Base-by-base conservation (phyloP, 1,140 invertebrate genomes). In the Hyphantria cunea region DNA sequence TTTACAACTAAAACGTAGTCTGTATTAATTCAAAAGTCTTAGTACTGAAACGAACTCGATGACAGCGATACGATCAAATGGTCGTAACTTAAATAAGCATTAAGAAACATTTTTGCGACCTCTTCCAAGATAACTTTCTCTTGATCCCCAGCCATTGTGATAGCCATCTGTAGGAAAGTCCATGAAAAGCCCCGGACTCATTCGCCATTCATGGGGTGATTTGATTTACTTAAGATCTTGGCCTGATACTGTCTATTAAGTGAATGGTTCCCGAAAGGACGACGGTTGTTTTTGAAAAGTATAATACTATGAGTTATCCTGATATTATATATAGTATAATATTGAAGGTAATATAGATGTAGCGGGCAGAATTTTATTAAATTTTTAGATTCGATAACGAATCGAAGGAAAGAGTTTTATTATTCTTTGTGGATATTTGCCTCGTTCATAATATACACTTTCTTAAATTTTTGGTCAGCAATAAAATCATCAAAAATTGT, bases 161-260 rank as follows among this genome's bases (percentile, higher is more conserved):
- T 85, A 86, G 80, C 72, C 80, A 89, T 89, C 86, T 78, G 82
- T 68, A 68, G 78, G 81, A 85, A 84, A 82, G 65, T 82, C 82
- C 41, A 75, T 85, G 81, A 88, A 89, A 87, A 85, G 84, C 82
- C 80, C 80, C 63, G 76, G 77, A 78, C 80, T 87, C 86, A 86
- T 87, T 85, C 84, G 52, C 84, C 80, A 88, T 90, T 90, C 85
- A 90, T 88, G 83, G 85, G 84, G 82, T 74, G 84, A 90, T 90
- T 88, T 90, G 87, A 90, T 90, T 90, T 88, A 90, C 87, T 90
- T 90, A 90, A 90, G 87, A 90, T 90, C 85, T 78, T 62, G 74
- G 66, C 68, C 69, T 86, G 86, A 90, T 90, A 88, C 82, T 80
- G 79, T 86, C 82, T 89, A 85, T 89, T 86, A 84, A 88, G 76